Evolutionary conservation across 1,140 invertebrate species (phyloP).

Genomic region (Cyphomyrmex costatus): DNA sequence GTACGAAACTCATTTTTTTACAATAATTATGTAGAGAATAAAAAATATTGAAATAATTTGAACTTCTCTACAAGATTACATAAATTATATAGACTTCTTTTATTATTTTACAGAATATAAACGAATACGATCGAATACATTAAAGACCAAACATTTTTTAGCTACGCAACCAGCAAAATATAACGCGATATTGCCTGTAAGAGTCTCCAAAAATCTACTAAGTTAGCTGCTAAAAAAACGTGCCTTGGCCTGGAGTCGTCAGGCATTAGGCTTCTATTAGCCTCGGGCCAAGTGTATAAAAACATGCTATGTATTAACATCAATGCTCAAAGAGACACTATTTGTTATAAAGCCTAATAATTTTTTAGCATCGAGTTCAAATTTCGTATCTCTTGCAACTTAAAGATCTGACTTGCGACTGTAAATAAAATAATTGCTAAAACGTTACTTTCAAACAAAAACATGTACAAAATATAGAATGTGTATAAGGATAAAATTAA

Average conservation of each 20-base stretch:
- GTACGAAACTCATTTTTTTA: constrained; percentile 4
- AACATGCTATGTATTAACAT: constrained; percentile 46
- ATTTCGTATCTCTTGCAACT: constrained; percentile 66
- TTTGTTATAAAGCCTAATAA: constrained; percentile 78
- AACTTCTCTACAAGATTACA: constrained; percentile 3
- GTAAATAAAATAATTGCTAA: constrained; percentile 59
- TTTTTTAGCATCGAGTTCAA: constrained; percentile 70
- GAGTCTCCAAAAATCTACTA: constrained; percentile 36
- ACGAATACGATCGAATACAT: constrained; percentile 55
- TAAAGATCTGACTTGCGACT: constrained; percentile 46
- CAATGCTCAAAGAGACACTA: constrained; percentile 72
- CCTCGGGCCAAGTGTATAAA: constrained; percentile 64
- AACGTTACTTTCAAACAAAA: constrained; percentile 51
- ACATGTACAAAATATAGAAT: constrained; percentile 70
- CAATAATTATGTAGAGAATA: not conserved
- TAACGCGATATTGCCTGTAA: constrained; percentile 35
- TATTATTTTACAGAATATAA: constrained; percentile 63
- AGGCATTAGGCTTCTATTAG: constrained; percentile 40
- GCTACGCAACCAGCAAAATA: constrained; percentile 31
- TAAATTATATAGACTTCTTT: constrained; percentile 5
- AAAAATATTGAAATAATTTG: not conserved
- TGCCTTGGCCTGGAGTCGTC: constrained; percentile 70
- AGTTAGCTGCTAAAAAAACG: constrained; percentile 57
- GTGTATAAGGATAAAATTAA: constrained; percentile 54
- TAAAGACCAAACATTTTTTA: constrained; percentile 71